These are phyloP conservation scores for Gallinago media DNA, from an alignment of 2,113 vertebrate genomes.

Conservation along the genomic window DNA sequence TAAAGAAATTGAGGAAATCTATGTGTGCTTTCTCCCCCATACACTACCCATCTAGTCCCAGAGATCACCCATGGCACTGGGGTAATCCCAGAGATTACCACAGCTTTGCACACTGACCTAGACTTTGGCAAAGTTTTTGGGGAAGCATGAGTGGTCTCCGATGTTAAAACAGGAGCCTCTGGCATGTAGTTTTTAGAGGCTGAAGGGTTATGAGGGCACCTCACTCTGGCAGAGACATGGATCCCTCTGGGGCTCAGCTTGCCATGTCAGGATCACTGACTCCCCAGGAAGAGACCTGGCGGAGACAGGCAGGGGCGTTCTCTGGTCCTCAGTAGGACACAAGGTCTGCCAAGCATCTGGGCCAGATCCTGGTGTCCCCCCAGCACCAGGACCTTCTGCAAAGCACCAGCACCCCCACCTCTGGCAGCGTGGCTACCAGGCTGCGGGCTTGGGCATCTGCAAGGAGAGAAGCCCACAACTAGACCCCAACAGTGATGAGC, in stretches of 20 bases:
- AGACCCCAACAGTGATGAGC: rapidly evolving
- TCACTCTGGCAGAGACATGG: neutral
- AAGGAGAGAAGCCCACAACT: neutral
- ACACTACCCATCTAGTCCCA: neutral
- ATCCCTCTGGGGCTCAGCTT: neutral
- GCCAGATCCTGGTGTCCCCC: rapidly evolving
- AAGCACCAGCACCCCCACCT: neutral
- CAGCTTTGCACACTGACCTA: neutral
- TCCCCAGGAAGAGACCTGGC: neutral
- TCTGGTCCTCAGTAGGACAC: rapidly evolving
- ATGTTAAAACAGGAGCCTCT: neutral
- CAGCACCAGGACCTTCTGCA: neutral
- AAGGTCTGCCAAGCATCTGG: neutral
- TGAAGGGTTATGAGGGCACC: neutral
- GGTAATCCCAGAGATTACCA: neutral
- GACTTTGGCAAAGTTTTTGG: neutral
- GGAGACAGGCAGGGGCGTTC: neutral
- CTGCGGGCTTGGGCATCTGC: neutral
- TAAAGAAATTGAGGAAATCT: neutral
- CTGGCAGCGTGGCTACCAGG: rapidly evolving
- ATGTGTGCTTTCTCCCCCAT: neutral
- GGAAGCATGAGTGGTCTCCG: neutral
- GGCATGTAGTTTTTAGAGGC: rapidly evolving
- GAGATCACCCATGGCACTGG: rapidly evolving
- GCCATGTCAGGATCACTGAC: rapidly evolving